Evolutionary conservation across 2,888 invertebrate species (phyloP).

Genomic region (Temnothorax rugatulus): DNA sequence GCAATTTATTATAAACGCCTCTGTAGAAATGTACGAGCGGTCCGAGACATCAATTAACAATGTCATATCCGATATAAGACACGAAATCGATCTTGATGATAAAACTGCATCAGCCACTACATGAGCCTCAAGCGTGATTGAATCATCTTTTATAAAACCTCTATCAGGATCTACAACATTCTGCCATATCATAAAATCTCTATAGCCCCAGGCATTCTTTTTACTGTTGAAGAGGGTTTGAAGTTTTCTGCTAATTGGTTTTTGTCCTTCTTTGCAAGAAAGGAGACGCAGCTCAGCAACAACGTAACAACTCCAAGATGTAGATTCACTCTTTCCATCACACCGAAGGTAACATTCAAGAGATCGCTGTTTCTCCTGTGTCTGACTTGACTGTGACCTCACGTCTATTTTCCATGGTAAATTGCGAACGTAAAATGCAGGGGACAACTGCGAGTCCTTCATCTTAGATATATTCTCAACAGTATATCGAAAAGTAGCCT

Average conservation of each 20-base stretch:
- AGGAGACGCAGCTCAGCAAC: slow-evolving; percentile 96
- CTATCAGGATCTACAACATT: slow-evolving; percentile 96
- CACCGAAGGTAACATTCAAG: slow-evolving; percentile 97
- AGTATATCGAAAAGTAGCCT: slow-evolving; percentile 96
- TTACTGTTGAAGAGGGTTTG: slow-evolving; percentile 98
- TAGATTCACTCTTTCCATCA: slow-evolving; percentile 98
- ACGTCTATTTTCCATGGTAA: slow-evolving; percentile 99
- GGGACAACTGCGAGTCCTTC: slow-evolving; percentile 94
- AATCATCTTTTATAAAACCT: slow-evolving; percentile 96
- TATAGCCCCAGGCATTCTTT: slow-evolving; percentile 98
- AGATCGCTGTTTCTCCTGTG: slow-evolving; percentile 91
- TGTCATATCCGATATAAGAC: background rate
- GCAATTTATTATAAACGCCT: background rate
- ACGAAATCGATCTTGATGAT: background rate
- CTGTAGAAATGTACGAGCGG: background rate
- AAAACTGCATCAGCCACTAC: background rate
- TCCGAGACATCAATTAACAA: background rate
- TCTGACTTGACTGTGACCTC: slow-evolving; percentile 90
- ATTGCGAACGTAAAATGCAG: slow-evolving; percentile 97
- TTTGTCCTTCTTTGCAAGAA: slow-evolving; percentile 95
- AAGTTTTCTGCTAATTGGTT: slow-evolving; percentile 95
- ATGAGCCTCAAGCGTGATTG: slow-evolving; percentile 92
- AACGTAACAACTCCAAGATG: slow-evolving; percentile 99
- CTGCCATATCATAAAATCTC: slow-evolving; percentile 98
- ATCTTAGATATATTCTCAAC: slow-evolving; percentile 90